A percentile compares a stretch with the other conserved stretches of the same genome.
phyloP scores from a whole-genome alignment of 2,888 invertebrate species.

The Synanthedon andrenaeformis region DNA sequence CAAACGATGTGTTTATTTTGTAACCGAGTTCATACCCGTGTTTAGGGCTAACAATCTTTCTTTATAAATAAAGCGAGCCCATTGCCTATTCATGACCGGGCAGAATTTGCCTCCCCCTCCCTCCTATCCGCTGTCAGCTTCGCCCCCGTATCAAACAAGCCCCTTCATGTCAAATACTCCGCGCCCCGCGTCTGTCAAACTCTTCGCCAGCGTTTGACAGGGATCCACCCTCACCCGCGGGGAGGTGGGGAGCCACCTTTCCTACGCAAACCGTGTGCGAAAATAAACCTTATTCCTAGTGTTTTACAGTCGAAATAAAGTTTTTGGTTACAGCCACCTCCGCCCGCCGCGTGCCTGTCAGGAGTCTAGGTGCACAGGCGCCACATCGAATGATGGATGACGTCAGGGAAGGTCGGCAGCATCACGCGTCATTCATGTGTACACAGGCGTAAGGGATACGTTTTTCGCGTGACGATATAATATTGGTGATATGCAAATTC shows the following conservation, averaged over 20 bases:
- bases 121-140: conserved; percentile 43
- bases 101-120: conserved; percentile 56
- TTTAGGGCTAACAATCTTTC: conserved; percentile 60
- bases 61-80: conserved; percentile 69
- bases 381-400: conserved; percentile 70
- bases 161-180: conserved; percentile 71
- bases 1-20: conserved; percentile 48
- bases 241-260: conserved; percentile 61
- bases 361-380: conserved; percentile 66
- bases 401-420: conserved; percentile 69
- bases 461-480: conserved; percentile 70
- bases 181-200: conserved; percentile 71
- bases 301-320: conserved; percentile 19
- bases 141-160: conserved; percentile 69
- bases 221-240: conserved; percentile 65
- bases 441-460: conserved; percentile 71
- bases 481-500: conserved; percentile 70
- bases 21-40: conserved; percentile 53
- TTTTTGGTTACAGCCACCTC: conserved; percentile 15
- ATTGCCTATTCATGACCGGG: conserved; percentile 71
- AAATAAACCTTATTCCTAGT: conserved; percentile 13
- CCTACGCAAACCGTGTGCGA: conserved; percentile 8
- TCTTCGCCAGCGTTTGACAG: conserved; percentile 70
- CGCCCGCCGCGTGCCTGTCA: conserved; percentile 48
- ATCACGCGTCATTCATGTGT: conserved; percentile 71